phyloP scores from a whole-genome alignment of 2,797 vertebrate genomes.

The Chelidonichthys spinosus region DNA sequence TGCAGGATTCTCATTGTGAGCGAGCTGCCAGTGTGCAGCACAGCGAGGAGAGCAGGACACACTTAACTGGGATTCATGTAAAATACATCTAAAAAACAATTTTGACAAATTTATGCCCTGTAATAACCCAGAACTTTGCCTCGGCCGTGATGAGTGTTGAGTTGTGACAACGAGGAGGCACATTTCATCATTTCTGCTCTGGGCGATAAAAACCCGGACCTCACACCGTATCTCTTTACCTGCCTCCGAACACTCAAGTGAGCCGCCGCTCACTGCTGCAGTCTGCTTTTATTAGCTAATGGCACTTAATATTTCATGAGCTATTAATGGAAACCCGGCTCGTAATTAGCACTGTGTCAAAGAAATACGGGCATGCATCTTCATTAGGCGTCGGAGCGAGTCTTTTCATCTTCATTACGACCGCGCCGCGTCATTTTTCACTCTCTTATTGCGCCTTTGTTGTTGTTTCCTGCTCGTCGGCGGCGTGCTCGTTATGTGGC shows the following conservation, averaged over 20 bases:
- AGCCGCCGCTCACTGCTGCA: slow-evolving; percentile 57
- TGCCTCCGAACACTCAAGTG: slow-evolving; percentile 53
- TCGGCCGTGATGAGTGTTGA: slow-evolving; percentile 54
- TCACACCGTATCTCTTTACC: slow-evolving; percentile 62
- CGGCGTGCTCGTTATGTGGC: slow-evolving; percentile 53
- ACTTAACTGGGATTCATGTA: slow-evolving; percentile 2
- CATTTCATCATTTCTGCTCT: slow-evolving; percentile 62
- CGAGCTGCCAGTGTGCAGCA: not conserved
- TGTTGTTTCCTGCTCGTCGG: slow-evolving; percentile 67
- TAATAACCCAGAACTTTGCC: slow-evolving; percentile 25
- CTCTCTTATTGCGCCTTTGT: slow-evolving; percentile 76
- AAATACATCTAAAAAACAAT: not conserved
- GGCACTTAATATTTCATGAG: slow-evolving; percentile 87
- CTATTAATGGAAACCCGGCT: slow-evolving; percentile 82
- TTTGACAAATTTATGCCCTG: slow-evolving; percentile 40
- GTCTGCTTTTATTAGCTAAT: slow-evolving; percentile 84
- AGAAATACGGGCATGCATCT: slow-evolving; percentile 81
- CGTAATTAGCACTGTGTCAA: slow-evolving; percentile 83
- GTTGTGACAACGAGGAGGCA: slow-evolving; percentile 62
- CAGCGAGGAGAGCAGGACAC: too few species aligned
- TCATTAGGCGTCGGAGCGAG: slow-evolving; percentile 79
- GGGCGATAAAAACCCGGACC: slow-evolving; percentile 67
- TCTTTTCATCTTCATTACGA: slow-evolving; percentile 86
- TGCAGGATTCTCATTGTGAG: not conserved
- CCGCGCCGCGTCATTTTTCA: slow-evolving; percentile 77